A percentile compares a stretch with the other conserved stretches of the same genome.
Conservation (phyloP, 2,888 invertebrate species). For the Acronicta leporina region DNA sequence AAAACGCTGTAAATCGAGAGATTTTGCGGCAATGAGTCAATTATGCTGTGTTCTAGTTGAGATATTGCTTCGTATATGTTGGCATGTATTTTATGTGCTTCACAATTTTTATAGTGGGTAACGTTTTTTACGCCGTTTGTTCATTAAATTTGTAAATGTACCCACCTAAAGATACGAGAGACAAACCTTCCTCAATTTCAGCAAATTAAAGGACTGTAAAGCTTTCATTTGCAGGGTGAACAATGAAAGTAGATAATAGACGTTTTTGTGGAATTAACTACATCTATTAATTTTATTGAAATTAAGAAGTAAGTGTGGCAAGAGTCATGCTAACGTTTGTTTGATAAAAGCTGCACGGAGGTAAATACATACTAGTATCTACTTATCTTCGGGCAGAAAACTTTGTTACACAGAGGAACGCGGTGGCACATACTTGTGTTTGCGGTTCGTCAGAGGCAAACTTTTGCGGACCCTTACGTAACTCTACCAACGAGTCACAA, state of each 20-base stretch:
- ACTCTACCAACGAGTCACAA: conserved; percentile 39
- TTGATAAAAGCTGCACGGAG: conserved; percentile 36
- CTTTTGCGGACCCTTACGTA: conserved; percentile 60
- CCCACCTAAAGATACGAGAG: conserved; percentile 3
- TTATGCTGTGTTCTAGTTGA: too few relatives aligned
- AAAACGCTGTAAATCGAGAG: too few relatives aligned
- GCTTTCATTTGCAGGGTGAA: conserved; percentile 4
- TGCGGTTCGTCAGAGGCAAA: conserved; percentile 71
- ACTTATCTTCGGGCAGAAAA: conserved; percentile 50
- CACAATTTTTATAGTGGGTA: too few relatives aligned
- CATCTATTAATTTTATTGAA: too few relatives aligned
- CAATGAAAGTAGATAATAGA: conserved; percentile 21
- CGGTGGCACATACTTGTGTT: conserved; percentile 57
- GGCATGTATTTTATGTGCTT: too few relatives aligned
- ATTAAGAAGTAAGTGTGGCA: conserved; percentile 16
- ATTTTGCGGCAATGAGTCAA: too few relatives aligned
- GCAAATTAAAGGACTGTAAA: conserved; percentile 19
- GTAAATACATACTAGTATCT: conserved; percentile 43
- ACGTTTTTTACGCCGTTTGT: background rate
- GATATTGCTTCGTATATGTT: too few relatives aligned
- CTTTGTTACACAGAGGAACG: conserved; percentile 56
- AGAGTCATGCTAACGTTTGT: conserved; percentile 24
- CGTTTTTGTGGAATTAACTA: background rate
- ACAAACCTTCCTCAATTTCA: conserved; percentile 15
- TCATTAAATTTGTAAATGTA: conserved; percentile 8